Base-by-base conservation (phyloP, 1,140 invertebrate species). In the Ips typographus region DNA sequence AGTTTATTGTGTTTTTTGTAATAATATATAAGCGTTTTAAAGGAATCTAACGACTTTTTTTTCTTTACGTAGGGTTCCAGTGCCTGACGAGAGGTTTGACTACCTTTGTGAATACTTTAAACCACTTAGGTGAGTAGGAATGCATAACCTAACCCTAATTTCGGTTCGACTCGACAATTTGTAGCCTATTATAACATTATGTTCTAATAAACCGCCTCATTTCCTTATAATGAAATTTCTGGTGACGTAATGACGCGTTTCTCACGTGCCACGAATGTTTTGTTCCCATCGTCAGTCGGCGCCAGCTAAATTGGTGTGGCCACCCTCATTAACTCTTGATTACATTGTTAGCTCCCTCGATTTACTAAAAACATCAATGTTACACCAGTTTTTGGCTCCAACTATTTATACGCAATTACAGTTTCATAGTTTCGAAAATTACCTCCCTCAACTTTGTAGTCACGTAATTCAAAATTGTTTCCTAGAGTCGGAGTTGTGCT, bases 71-170 rank as follows among this genome's bases (percentile, higher is more conserved):
- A 89, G 97, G 76, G 98, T 99, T 74, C 94, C 97, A n/a, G 96
- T 99, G 3, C 96, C 96, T 4, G 98, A 99, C 84, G 86, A 89
- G 42, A 87, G 98, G 72, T 99, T 89, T 80, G 95, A 99, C 79
- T 98, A 89, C 81, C 86, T 99, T 6, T 93, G 91, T 82, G 89
- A 98, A 71, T 95, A 91, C 80, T 96, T 93, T 83, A 98, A 99
- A 82, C 98, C 98, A 67, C 86, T 84, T 43, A 98, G 95, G 95
- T 98, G 84, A 87, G 83, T 76, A 6, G 1, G 3, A 49, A 2
- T 49, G 7, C 3, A 8, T 49, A 2, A 6, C 7, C 44, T 8
- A 49, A 2, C 7, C 7, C 7, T 49, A 22, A 2, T 49, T 49
- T 49, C 22, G 4, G 43, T 44, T 44, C 43, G 43, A 4, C 43